A percentile compares a stretch with the other conserved stretches of the same genome.
Evolutionary conservation across 2,113 vertebrate species (phyloP).

Genomic region (Scophthalmus maximus): DNA sequence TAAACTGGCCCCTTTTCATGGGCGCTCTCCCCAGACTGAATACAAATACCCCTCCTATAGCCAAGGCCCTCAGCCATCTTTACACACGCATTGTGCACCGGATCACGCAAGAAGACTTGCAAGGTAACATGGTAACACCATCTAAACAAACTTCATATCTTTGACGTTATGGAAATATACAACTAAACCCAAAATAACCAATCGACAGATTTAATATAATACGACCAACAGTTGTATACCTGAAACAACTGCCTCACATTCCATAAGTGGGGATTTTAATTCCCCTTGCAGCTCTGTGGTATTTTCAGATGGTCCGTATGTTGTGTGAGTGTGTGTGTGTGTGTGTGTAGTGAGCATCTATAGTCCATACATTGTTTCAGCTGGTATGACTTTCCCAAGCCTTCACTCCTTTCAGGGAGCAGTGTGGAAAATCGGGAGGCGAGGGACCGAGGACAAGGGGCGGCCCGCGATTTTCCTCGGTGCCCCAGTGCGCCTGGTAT

Average conservation of each 20-base stretch:
- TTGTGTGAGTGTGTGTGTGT: constrained; percentile 30
- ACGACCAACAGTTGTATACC: neutral
- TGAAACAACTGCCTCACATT: neutral
- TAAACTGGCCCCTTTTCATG: constrained; percentile 67
- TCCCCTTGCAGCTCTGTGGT: neutral
- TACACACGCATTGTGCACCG: constrained; percentile 54
- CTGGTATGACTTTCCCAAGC: constrained; percentile 80
- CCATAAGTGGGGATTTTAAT: neutral
- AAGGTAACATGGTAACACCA: constrained; percentile 1
- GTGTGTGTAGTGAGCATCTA: constrained; percentile 24
- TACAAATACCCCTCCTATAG: constrained; percentile 42
- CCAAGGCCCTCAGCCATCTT: constrained; percentile 31
- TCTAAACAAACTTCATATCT: neutral
- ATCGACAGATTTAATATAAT: neutral
- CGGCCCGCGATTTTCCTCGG: constrained; percentile 85
- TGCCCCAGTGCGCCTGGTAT: constrained; percentile 73
- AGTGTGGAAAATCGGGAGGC: constrained; percentile 83
- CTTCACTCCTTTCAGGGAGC: constrained; percentile 67
- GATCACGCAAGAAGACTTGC: constrained; percentile 18
- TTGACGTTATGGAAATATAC: neutral
- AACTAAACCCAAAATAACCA: neutral
- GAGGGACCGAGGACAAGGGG: constrained; percentile 79
- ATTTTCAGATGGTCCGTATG: constrained; percentile 13
- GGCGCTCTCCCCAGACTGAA: constrained; percentile 44
- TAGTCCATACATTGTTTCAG: constrained; percentile 68